phyloP scores from a whole-genome alignment of 2,797 vertebrate genomes.

The Sebastes iracundus region DNA sequence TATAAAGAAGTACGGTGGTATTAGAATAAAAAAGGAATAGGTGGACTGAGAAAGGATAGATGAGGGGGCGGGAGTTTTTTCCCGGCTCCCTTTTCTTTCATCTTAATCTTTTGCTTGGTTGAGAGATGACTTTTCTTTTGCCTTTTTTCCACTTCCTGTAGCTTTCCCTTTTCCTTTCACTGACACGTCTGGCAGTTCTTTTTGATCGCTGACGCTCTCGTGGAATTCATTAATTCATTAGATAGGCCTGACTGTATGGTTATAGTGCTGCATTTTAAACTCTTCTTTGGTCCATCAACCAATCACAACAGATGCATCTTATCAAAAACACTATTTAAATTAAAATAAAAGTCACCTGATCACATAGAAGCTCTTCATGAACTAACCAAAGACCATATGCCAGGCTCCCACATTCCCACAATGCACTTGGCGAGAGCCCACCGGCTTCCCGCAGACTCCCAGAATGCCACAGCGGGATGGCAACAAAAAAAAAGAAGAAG shows the following conservation, averaged over 20 bases:
- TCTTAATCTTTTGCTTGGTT: background rate
- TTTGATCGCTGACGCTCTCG: constrained; percentile 54
- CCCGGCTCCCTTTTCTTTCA: background rate
- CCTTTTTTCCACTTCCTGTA: background rate
- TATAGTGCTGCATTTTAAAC: background rate
- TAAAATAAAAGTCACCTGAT: background rate
- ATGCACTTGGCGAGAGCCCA: constrained; percentile 27
- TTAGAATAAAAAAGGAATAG: background rate
- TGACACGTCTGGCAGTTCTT: constrained; percentile 11
- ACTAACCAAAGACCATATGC: constrained; percentile 27
- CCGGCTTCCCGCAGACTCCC: constrained; percentile 38
- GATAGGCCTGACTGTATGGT: constrained; percentile 39
- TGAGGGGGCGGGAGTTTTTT: background rate
- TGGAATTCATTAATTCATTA: constrained; percentile 41
- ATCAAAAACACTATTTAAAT: background rate
- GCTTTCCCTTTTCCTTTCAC: constrained; percentile 6
- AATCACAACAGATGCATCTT: background rate
- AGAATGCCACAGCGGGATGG: constrained; percentile 58
- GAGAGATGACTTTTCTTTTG: background rate
- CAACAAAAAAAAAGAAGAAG: constrained; percentile 2
- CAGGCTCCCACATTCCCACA: constrained; percentile 41
- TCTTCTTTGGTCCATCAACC: constrained; percentile 7
- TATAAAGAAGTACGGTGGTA: accelerated
- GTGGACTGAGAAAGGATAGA: background rate
- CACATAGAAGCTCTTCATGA: background rate